Percentiles rank a stretch among this genome's conserved stretches.
These are phyloP conservation scores for Drosophila multiciliata DNA, from an alignment of 2,888 invertebrate species.

Conservation along the genomic window DNA sequence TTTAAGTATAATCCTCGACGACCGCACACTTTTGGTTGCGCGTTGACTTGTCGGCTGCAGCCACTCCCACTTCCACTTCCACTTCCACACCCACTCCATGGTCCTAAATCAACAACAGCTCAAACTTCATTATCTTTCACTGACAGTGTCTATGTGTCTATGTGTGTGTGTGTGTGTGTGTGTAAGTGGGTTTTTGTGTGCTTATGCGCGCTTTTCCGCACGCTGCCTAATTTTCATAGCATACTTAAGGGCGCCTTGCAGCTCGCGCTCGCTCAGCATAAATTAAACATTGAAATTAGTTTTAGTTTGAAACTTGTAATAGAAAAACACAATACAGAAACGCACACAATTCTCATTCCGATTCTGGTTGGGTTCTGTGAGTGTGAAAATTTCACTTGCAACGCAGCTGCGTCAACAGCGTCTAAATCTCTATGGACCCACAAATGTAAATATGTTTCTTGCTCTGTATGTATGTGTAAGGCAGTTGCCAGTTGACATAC, in stretches of 20 bases:
- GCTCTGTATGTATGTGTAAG: neutral
- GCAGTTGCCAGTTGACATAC: constrained; percentile 28
- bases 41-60: neutral
- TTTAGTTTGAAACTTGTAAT: constrained; percentile 46
- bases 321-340: constrained; percentile 23
- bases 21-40: neutral
- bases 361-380: constrained; percentile 2
- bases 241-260: constrained; percentile 14
- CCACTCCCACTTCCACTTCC: neutral
- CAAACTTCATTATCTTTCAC: constrained; percentile 15
- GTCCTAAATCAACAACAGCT: constrained; percentile 15
- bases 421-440: constrained; percentile 13
- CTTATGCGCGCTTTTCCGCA: constrained; percentile 10
- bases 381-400: constrained; percentile 53
- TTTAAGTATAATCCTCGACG: constrained; percentile 12
- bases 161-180: neutral
- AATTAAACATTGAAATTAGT: constrained; percentile 61
- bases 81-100: neutral
- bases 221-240: constrained; percentile 16
- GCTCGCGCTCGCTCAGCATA: constrained; percentile 22
- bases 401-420: constrained; percentile 57
- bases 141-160: neutral
- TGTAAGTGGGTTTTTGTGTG: neutral
- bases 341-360: constrained; percentile 7
- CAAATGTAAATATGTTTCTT: constrained; percentile 6